These are phyloP conservation scores for Noturus placidus DNA, from an alignment of 2,113 vertebrate species.

Conservation along the genomic window DNA sequence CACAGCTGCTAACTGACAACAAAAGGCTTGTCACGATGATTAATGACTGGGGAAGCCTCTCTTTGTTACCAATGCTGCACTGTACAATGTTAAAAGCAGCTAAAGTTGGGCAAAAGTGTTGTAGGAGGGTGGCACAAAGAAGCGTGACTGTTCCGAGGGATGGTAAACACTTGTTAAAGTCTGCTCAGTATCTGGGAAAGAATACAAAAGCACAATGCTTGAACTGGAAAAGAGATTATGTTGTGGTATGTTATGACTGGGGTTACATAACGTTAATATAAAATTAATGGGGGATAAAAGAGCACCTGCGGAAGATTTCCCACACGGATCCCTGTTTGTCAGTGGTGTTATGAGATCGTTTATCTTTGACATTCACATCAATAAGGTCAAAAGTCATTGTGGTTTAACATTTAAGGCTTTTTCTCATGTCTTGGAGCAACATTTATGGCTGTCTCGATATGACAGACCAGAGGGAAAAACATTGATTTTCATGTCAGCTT, in stretches of 20 bases:
- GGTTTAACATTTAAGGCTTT: slow-evolving; percentile 18
- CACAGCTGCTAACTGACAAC: slow-evolving; percentile 73
- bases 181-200: not conserved
- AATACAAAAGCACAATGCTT: not conserved
- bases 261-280: slow-evolving; percentile 2
- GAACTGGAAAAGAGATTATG: not conserved
- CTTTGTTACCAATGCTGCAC: slow-evolving; percentile 59
- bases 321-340: not conserved
- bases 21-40: slow-evolving; percentile 74
- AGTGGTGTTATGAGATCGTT: slow-evolving; percentile 19
- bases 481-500: slow-evolving; percentile 48
- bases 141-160: not conserved
- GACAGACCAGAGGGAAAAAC: slow-evolving; percentile 37
- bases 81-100: slow-evolving; percentile 57
- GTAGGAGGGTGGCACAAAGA: slow-evolving; percentile 1
- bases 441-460: slow-evolving; percentile 41
- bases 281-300: slow-evolving; percentile 17
- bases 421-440: slow-evolving; percentile 1
- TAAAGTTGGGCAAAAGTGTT: slow-evolving; percentile 38
- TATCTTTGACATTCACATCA: slow-evolving; percentile 28
- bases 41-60: slow-evolving; percentile 67
- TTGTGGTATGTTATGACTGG: not conserved
- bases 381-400: not conserved
- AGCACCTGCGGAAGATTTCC: not conserved
- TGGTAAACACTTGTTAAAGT: slow-evolving; percentile 27